Evolutionary conservation across 2,888 invertebrate genomes (phyloP).

Genomic region (Acanthopleura granulata): DNA sequence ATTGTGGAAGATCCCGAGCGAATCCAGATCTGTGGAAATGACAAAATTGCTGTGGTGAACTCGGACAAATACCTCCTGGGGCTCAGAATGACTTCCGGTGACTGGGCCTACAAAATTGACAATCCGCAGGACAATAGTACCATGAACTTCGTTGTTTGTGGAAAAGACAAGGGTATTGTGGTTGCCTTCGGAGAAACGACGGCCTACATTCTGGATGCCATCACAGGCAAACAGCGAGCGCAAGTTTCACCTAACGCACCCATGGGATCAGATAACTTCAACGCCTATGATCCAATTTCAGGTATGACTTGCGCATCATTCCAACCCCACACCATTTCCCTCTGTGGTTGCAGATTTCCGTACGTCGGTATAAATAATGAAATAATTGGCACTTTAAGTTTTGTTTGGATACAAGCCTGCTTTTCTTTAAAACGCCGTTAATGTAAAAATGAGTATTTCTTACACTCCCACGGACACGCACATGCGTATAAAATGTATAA

Average conservation of each 20-base stretch:
- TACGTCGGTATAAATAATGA: too few relatives aligned
- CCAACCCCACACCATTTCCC: too few relatives aligned
- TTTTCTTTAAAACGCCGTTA: neutral
- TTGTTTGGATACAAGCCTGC: neutral
- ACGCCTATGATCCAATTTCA: neutral
- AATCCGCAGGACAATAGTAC: neutral
- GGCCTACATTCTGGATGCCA: constrained; percentile 19
- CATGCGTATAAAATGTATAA: neutral
- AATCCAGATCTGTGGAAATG: constrained; percentile 36
- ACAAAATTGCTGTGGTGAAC: constrained; percentile 23
- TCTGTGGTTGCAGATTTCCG: too few relatives aligned
- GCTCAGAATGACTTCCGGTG: constrained; percentile 12
- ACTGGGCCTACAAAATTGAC: constrained; percentile 17
- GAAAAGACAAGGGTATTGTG: constrained; percentile 11
- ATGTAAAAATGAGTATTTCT: neutral
- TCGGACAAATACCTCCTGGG: constrained; percentile 2
- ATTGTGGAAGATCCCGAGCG: constrained; percentile 35
- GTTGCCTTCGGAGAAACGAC: neutral
- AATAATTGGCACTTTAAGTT: too few relatives aligned
- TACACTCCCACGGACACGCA: neutral
- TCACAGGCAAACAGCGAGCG: neutral
- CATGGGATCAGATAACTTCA: neutral
- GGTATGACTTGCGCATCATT: neutral
- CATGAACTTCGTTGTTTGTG: constrained; percentile 19
- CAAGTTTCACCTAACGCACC: neutral